phyloP scores from a whole-genome alignment of 2,888 invertebrate genomes.

The Agrochola lychnidis region DNA sequence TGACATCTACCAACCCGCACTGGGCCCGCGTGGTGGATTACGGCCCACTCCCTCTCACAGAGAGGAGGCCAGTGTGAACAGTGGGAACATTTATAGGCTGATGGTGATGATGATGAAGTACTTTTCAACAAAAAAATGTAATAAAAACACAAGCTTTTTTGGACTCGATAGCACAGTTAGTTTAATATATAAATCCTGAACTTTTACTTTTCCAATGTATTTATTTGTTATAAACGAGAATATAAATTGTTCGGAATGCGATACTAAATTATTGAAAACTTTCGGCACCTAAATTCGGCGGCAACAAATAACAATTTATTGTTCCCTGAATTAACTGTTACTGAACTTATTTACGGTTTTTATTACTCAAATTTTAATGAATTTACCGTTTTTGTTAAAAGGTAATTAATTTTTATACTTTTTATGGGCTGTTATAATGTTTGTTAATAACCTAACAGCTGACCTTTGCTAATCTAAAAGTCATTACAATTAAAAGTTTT shows the following conservation, averaged over 20 bases:
- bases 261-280: slow-evolving; percentile 59
- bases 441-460: background rate
- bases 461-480: slow-evolving; percentile 8
- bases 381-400: slow-evolving; percentile 43
- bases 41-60: no score
- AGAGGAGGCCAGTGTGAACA: no score
- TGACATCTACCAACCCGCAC: no score
- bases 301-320: slow-evolving; percentile 61
- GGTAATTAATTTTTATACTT: slow-evolving; percentile 40
- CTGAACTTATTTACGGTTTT: slow-evolving; percentile 50
- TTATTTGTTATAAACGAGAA: slow-evolving; percentile 42
- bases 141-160: background rate
- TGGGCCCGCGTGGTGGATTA: no score
- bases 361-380: slow-evolving; percentile 53
- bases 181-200: slow-evolving; percentile 26
- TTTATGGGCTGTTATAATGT: slow-evolving; percentile 26
- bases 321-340: slow-evolving; percentile 54
- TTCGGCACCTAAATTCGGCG: slow-evolving; percentile 47
- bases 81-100: no score
- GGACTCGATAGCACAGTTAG: background rate
- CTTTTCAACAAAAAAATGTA: background rate
- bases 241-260: slow-evolving; percentile 53
- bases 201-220: slow-evolving; percentile 27
- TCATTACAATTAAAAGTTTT: background rate
- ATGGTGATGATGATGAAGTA: no score